These are phyloP conservation scores for Ethmia dodecea DNA, from an alignment of 2,888 invertebrate genomes.

Conservation along the genomic window DNA sequence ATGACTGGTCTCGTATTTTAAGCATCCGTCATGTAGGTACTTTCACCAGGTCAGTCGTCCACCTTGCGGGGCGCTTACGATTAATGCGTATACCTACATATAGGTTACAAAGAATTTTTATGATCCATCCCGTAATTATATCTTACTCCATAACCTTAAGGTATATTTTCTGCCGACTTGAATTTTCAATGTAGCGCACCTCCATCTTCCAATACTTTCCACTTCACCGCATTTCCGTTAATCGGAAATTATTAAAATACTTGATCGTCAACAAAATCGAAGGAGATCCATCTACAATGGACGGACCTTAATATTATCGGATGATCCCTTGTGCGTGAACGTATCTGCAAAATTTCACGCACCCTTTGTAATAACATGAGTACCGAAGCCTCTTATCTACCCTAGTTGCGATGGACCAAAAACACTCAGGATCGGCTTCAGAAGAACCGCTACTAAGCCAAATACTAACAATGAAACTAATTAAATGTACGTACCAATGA, in stretches of 20 bases:
- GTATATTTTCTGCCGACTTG: not conserved
- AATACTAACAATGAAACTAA: too few species aligned
- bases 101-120: too few species aligned
- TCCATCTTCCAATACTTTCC: slow-evolving; percentile 1
- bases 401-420: slow-evolving; percentile 47
- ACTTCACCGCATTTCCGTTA: slow-evolving; percentile 16
- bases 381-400: slow-evolving; percentile 57
- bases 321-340: slow-evolving; percentile 47
- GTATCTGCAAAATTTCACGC: slow-evolving; percentile 72
- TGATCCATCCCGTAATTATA: too few species aligned
- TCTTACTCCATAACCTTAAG: too few species aligned
- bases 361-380: slow-evolving; percentile 67
- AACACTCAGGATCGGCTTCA: slow-evolving; percentile 16
- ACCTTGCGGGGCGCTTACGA: too few species aligned
- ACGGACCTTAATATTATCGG: slow-evolving; percentile 45
- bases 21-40: too few species aligned
- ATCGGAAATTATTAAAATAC: slow-evolving; percentile 40
- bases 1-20: too few species aligned
- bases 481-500: too few species aligned
- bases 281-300: slow-evolving; percentile 15
- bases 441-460: too few species aligned
- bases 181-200: not conserved
- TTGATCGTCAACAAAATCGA: slow-evolving; percentile 22
- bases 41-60: too few species aligned
- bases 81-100: too few species aligned